Evolutionary conservation across 2,797 vertebrate species (phyloP).

Genomic region (Linurgus olivaceus): DNA sequence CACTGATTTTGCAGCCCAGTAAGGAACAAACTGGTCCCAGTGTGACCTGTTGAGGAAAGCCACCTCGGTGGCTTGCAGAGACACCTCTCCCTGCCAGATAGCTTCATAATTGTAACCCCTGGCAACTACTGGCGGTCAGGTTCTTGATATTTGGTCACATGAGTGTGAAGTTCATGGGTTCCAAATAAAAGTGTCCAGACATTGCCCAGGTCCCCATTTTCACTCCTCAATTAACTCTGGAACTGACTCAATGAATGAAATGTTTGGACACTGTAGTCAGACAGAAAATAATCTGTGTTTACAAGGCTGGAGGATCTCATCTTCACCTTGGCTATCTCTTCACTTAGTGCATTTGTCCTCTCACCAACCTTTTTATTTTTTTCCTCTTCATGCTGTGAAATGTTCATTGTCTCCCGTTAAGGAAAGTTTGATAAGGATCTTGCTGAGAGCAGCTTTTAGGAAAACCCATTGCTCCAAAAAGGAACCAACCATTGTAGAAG

Average conservation of each 20-base stretch:
- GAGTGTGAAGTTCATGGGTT: background rate
- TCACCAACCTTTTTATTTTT: constrained; percentile 3
- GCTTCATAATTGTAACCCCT: background rate
- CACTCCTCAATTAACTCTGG: background rate
- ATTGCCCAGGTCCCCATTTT: background rate
- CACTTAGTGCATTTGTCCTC: constrained; percentile 43
- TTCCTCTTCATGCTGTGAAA: constrained; percentile 69
- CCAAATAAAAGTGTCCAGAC: background rate
- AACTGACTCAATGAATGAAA: background rate
- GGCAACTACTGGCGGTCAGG: background rate
- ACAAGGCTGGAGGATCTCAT: background rate
- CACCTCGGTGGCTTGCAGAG: background rate
- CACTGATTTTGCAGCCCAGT: background rate
- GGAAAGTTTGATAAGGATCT: constrained; percentile 72
- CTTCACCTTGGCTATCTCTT: background rate
- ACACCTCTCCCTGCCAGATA: accelerated
- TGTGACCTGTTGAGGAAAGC: accelerated
- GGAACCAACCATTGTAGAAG: constrained; percentile 60
- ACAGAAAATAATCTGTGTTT: background rate
- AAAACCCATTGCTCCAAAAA: constrained; percentile 64
- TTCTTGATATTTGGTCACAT: background rate
- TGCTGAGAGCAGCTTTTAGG: constrained; percentile 56
- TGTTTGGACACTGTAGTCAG: background rate
- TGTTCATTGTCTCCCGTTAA: constrained; percentile 20
- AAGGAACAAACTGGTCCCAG: background rate